A percentile compares a stretch with the other conserved stretches of the same genome.
phyloP scores from a whole-genome alignment of 2,113 vertebrate genomes.

The Ascaphus truei region DNA sequence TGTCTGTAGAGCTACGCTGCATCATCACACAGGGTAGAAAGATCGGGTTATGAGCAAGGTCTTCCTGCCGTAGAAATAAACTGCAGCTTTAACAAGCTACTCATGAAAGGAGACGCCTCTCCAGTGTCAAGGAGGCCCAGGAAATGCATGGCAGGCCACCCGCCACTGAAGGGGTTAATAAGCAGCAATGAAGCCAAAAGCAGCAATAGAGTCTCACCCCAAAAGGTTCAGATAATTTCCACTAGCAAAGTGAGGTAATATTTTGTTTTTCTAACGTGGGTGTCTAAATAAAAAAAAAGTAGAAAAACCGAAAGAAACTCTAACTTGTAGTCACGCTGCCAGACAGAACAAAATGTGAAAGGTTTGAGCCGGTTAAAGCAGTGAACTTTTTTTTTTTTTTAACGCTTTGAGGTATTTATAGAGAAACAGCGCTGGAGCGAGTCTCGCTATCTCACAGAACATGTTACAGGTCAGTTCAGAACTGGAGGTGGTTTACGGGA shows the following conservation, averaged over 20 bases:
- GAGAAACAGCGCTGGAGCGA: not conserved
- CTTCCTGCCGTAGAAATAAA: not conserved
- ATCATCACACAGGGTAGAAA: too few species aligned
- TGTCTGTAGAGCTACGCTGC: too few species aligned
- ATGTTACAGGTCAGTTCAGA: not conserved
- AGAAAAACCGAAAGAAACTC: not conserved
- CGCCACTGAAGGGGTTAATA: constrained; percentile 15
- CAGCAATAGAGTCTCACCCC: constrained; percentile 17
- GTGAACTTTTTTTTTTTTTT: too few species aligned
- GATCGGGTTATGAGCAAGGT: too few species aligned
- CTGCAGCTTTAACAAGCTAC: not conserved
- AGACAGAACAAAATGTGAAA: not conserved
- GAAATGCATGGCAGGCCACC: not conserved
- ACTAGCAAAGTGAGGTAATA: constrained; percentile 33
- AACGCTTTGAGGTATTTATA: constrained; percentile 19
- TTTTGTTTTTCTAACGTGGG: not conserved
- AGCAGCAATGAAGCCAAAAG: constrained; percentile 31
- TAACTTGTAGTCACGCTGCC: constrained; percentile 15
- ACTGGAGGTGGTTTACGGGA: not conserved
- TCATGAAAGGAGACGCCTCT: not conserved
- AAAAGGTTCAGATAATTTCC: not conserved
- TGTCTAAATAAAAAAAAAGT: not conserved
- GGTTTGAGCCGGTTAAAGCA: not conserved
- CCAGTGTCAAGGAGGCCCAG: not conserved
- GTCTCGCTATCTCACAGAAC: not conserved